These are phyloP conservation scores for Sycophaga agraensis DNA, from an alignment of 1,140 invertebrate species.

Conservation along the genomic window DNA sequence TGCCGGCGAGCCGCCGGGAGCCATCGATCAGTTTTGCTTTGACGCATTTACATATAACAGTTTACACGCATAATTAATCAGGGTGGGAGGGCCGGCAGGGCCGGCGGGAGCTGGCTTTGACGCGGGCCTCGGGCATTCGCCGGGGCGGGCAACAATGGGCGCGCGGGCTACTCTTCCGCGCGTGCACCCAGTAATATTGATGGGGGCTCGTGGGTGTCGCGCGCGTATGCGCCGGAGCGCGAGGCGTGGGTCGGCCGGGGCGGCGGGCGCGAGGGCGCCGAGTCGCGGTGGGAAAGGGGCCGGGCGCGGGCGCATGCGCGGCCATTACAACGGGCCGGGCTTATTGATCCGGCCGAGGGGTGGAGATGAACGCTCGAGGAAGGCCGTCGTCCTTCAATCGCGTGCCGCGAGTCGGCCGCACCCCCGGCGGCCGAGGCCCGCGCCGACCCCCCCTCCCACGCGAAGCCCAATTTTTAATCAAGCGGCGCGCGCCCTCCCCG, in stretches of 20 bases:
- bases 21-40: slow-evolving; percentile 37
- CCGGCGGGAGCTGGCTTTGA: no score
- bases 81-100: no score
- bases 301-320: slow-evolving; percentile 44
- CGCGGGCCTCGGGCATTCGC: no score
- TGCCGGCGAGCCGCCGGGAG: no score
- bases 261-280: slow-evolving; percentile 26
- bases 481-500: no score
- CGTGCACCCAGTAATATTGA: slow-evolving; percentile 59
- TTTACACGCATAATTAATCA: slow-evolving; percentile 53
- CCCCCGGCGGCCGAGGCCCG: background rate
- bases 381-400: slow-evolving; percentile 11
- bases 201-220: slow-evolving; percentile 55
- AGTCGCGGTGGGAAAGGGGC: background rate
- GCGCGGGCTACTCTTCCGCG: slow-evolving; percentile 57
- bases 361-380: slow-evolving; percentile 30
- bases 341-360: slow-evolving; percentile 55
- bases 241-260: slow-evolving; percentile 39
- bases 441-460: no score
- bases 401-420: slow-evolving; percentile 1
- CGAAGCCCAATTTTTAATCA: no score
- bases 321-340: slow-evolving; percentile 43
- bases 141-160: no score
- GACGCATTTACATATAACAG: slow-evolving; percentile 50
- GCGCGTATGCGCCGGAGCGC: slow-evolving; percentile 38